Evolutionary conservation across 2,888 invertebrate genomes (phyloP).

Genomic region (Bombylius discolor): DNA sequence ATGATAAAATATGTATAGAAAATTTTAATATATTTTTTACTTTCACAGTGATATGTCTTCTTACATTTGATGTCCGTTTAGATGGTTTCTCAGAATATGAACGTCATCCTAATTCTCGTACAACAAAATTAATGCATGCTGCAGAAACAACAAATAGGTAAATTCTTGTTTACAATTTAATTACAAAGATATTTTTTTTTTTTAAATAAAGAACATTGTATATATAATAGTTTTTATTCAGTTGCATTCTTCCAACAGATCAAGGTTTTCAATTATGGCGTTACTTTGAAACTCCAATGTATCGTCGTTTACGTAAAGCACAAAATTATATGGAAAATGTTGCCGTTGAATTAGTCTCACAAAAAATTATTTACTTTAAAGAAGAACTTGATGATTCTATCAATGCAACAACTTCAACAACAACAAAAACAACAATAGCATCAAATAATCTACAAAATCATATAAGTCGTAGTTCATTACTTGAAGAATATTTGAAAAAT

Average conservation of each 20-base stretch:
- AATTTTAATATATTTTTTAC: background rate
- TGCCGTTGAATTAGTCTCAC: slow-evolving; percentile 49
- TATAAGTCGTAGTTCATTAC: slow-evolving; percentile 38
- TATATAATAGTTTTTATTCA: background rate
- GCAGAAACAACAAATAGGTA: slow-evolving; percentile 59
- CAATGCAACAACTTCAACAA: slow-evolving; percentile 9
- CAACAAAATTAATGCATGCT: slow-evolving; percentile 55
- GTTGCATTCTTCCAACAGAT: slow-evolving; percentile 32
- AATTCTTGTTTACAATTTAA: slow-evolving; percentile 58
- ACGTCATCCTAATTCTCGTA: slow-evolving; percentile 44
- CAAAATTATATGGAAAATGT: slow-evolving; percentile 63
- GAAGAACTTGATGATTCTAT: slow-evolving; percentile 15
- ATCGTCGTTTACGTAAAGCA: slow-evolving; percentile 50
- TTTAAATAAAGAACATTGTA: background rate
- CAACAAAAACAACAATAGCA: too few species aligned
- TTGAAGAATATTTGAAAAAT: slow-evolving; percentile 55
- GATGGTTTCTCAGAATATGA: slow-evolving; percentile 52
- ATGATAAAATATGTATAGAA: background rate
- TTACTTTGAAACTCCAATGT: slow-evolving; percentile 57
- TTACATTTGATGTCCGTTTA: slow-evolving; percentile 58
- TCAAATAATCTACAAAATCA: background rate
- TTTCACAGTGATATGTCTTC: slow-evolving; percentile 52
- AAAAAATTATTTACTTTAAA: slow-evolving; percentile 42
- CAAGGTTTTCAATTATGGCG: slow-evolving; percentile 46
- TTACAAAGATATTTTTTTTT: slow-evolving; percentile 18